Base-by-base conservation (phyloP, 2,888 invertebrate genomes). In the Congeria kusceri region DNA sequence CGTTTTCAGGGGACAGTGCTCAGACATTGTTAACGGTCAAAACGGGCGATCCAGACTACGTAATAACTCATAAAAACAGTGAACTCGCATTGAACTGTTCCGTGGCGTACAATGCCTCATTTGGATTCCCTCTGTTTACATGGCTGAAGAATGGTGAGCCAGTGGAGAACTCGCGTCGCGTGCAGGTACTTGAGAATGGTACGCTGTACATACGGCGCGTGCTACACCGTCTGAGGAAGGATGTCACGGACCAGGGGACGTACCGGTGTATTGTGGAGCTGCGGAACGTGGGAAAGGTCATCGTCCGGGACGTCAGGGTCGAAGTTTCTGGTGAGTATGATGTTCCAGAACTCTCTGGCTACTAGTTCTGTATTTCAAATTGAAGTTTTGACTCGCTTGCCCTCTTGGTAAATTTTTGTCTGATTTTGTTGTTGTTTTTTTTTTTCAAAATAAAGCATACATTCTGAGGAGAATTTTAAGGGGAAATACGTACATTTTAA, bases 11-110 rank as follows among this genome's bases (percentile, higher is more conserved):
- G 82, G 77, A 58, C 53, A 78, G 72, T 63, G 75, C n/a, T 83
- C 84, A 23, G 69, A 84, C 23, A 63, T 67, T n/a, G 58, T 77
- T 18, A 53, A 80, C 23, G 70, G 75, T 39, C 15, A 39, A 39
- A 39, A 39, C 39, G 49, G 77, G 77, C 28, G 77, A 74, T 29
- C 83, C 83, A 4, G 32, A 61, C 2, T 56, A 70, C 67, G 84
- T 88, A 27, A 84, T 88, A 28, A 83, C 86, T 11, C 88, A 88
- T 64, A 87, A 85, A 69, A 80, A 85, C 47, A 71, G 78, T n/a
- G 82, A 77, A 32, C 80, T 88, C 2, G 46, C 84, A 23, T 64
- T 88, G 15, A 88, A 88, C 70, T 88, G 88, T 71, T 83, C 88
- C 7, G 87, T 88, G 47, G 72, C 70, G 47, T 74, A 77, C 46